These are phyloP conservation scores for Drosophila navojoa DNA, from an alignment of 1,140 invertebrate species.

Conservation along the genomic window DNA sequence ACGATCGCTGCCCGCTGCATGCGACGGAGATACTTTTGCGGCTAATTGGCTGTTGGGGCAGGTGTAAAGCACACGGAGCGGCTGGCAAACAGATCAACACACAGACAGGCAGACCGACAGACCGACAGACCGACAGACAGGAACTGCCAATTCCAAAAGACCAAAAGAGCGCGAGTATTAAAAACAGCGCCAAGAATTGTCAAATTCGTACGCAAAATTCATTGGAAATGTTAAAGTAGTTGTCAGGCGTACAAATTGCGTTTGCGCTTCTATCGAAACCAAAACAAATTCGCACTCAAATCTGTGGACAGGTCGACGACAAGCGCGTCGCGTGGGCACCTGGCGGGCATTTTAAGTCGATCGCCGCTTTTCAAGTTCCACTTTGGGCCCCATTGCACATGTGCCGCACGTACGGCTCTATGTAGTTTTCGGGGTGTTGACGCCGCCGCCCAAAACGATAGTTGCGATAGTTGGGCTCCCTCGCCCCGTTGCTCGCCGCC, in stretches of 20 bases:
- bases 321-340: constrained; percentile 60
- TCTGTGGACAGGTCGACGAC: constrained; percentile 37
- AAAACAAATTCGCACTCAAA: constrained; percentile 51
- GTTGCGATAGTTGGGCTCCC: constrained; percentile 27
- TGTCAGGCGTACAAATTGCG: constrained; percentile 61
- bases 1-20: constrained; percentile 21
- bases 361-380: constrained; percentile 48
- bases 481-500: background rate
- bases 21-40: constrained; percentile 44
- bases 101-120: constrained; percentile 6
- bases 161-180: constrained; percentile 24
- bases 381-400: constrained; percentile 33
- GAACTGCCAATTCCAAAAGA: constrained; percentile 42
- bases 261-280: constrained; percentile 48
- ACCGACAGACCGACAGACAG: constrained; percentile 16
- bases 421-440: constrained; percentile 42
- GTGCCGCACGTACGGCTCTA: constrained; percentile 38
- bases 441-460: constrained; percentile 45
- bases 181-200: constrained; percentile 39
- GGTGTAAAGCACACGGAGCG: constrained; percentile 39
- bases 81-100: background rate
- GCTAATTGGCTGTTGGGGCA: constrained; percentile 54
- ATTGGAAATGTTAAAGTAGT: constrained; percentile 52
- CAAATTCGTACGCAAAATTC: constrained; percentile 47
- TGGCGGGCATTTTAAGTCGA: constrained; percentile 69